These are phyloP conservation scores for Apogon talboti DNA, from an alignment of 2,797 vertebrate species.

Conservation along the genomic window DNA sequence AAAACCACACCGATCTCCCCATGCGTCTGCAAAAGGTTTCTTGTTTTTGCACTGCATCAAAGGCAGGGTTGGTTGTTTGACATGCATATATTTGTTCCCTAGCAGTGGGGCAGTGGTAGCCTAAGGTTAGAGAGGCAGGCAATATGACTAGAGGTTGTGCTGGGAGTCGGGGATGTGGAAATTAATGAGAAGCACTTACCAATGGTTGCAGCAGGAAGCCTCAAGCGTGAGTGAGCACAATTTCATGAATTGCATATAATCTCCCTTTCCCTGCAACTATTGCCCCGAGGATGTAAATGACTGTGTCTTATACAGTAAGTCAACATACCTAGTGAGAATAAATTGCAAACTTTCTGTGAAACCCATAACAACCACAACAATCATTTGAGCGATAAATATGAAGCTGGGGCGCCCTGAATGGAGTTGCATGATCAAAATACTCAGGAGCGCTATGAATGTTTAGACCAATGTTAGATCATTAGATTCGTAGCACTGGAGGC, in stretches of 20 bases:
- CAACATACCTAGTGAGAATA: slow-evolving; percentile 34
- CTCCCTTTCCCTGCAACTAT: slow-evolving; percentile 36
- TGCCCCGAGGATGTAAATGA: slow-evolving; percentile 50
- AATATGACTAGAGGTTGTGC: slow-evolving; percentile 45
- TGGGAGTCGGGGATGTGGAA: slow-evolving; percentile 51
- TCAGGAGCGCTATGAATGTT: slow-evolving; percentile 26
- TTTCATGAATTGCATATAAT: slow-evolving; percentile 56
- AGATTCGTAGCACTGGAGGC: slow-evolving; percentile 16
- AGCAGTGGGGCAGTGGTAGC: slow-evolving; percentile 43
- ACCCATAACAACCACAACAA: slow-evolving; percentile 27
- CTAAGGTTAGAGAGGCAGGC: slow-evolving; percentile 43
- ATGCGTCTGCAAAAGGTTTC: slow-evolving; percentile 26
- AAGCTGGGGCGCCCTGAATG: background rate
- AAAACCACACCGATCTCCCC: slow-evolving; percentile 15
- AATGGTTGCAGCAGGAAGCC: slow-evolving; percentile 60
- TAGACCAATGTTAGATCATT: slow-evolving; percentile 12
- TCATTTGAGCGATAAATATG: slow-evolving; percentile 26
- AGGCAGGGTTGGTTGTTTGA: slow-evolving; percentile 40
- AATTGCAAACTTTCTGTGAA: slow-evolving; percentile 41
- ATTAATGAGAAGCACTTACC: slow-evolving; percentile 68
- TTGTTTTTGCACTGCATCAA: slow-evolving; percentile 47
- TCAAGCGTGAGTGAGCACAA: slow-evolving; percentile 56
- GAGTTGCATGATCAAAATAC: slow-evolving; percentile 33
- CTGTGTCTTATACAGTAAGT: slow-evolving; percentile 27
- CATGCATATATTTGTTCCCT: slow-evolving; percentile 46